A percentile compares a stretch with the other conserved stretches of the same genome.
phyloP scores from a whole-genome alignment of 2,888 invertebrate genomes.

The Papilio protenor region DNA sequence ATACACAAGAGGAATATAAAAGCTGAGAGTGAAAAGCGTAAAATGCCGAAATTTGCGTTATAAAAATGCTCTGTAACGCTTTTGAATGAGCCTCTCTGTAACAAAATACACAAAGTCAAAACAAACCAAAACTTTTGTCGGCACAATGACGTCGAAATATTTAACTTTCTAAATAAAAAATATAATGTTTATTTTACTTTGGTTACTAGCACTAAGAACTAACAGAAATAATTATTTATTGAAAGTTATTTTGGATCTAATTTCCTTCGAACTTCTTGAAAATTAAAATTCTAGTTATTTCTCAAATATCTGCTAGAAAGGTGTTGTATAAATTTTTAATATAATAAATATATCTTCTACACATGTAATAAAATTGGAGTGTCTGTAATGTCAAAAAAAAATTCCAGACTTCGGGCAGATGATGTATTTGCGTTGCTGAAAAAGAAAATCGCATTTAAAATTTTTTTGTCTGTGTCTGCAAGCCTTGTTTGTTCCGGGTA shows the following conservation, averaged over 20 bases:
- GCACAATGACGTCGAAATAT: not conserved
- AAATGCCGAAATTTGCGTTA: constrained; percentile 5
- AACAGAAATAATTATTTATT: not conserved
- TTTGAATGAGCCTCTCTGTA: not conserved
- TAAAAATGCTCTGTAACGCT: constrained; percentile 14
- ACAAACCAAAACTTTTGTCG: constrained; percentile 14
- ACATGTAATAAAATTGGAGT: too few relatives aligned
- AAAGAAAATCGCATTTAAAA: too few relatives aligned
- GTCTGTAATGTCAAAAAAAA: too few relatives aligned
- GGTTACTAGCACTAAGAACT: not conserved
- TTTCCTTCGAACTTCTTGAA: not conserved
- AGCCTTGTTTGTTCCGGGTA: too few relatives aligned
- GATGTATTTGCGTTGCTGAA: too few relatives aligned
- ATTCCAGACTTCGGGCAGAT: too few relatives aligned
- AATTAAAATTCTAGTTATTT: not conserved
- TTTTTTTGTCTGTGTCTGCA: too few relatives aligned
- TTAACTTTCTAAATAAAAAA: constrained; percentile 18
- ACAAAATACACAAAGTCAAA: constrained; percentile 21
- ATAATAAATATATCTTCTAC: too few relatives aligned
- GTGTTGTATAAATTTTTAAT: too few relatives aligned
- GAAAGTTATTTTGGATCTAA: not conserved
- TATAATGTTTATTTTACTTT: constrained; percentile 18
- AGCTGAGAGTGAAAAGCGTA: not conserved
- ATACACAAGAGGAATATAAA: not conserved
- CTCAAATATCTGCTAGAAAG: too few relatives aligned